phyloP scores from a whole-genome alignment of 1,140 invertebrate species.

The Leptopilina clavipes region DNA sequence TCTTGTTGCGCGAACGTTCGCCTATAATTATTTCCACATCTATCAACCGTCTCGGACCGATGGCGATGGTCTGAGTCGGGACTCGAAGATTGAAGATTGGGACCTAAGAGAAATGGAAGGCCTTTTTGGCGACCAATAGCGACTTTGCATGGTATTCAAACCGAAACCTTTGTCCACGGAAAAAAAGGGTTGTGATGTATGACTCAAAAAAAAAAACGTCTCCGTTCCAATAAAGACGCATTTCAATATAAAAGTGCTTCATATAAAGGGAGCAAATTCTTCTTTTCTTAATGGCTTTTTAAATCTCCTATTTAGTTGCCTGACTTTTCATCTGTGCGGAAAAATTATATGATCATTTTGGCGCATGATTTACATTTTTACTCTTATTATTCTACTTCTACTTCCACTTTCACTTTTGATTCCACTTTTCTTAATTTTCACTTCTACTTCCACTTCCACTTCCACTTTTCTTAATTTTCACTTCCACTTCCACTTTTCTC shows the following conservation, averaged over 20 bases:
- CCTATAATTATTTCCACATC: slow-evolving; percentile 76
- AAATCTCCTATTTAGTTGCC: no score
- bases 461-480: no score
- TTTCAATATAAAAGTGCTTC: background rate
- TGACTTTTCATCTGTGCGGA: no score
- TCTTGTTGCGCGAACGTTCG: slow-evolving; percentile 70
- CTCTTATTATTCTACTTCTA: no score
- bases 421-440: no score
- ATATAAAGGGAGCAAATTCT: no score
- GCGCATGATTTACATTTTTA: no score
- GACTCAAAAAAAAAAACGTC: background rate
- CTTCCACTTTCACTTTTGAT: no score
- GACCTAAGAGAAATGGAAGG: slow-evolving; percentile 59
- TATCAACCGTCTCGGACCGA: slow-evolving; percentile 63
- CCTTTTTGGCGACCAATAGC: slow-evolving; percentile 50
- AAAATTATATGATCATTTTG: no score
- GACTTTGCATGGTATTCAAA: slow-evolving; percentile 26
- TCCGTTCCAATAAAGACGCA: background rate
- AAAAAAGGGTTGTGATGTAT: slow-evolving; percentile 24
- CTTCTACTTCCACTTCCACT: no score
- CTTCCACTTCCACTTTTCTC: no score
- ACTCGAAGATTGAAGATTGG: slow-evolving; percentile 69
- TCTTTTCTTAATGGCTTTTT: no score
- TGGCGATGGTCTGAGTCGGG: slow-evolving; percentile 52
- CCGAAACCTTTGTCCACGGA: background rate